These are phyloP conservation scores for Dynastes hyllus DNA, from an alignment of 2,888 invertebrate genomes.

Conservation along the genomic window DNA sequence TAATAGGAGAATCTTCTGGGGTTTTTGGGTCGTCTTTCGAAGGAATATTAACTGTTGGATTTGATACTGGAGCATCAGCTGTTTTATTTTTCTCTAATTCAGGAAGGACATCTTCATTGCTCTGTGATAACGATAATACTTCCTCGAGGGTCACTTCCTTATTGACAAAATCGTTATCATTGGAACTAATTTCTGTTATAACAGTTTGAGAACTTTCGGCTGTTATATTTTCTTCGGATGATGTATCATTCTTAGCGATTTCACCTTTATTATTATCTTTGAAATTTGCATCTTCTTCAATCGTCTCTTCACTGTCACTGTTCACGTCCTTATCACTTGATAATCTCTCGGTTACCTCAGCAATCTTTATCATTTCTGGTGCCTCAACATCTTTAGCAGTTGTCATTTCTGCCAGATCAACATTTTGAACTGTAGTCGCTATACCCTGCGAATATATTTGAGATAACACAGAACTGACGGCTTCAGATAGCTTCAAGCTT, in stretches of 20 bases:
- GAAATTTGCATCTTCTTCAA: slow-evolving; percentile 62
- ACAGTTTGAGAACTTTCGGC: slow-evolving; percentile 31
- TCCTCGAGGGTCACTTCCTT: neutral
- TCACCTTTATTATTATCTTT: too few relatives aligned
- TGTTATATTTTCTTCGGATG: slow-evolving; percentile 32
- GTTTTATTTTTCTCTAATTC: slow-evolving; percentile 24
- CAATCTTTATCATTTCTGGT: slow-evolving; percentile 4
- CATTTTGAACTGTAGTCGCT: slow-evolving; percentile 48
- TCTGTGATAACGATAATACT: neutral
- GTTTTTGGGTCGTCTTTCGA: too few relatives aligned
- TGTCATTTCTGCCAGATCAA: slow-evolving; percentile 39
- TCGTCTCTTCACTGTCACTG: slow-evolving; percentile 31
- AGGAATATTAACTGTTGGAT: too few relatives aligned
- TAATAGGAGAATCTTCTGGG: neutral
- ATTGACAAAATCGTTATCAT: neutral
- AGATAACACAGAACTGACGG: slow-evolving; percentile 63
- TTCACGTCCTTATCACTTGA: neutral
- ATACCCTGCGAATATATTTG: slow-evolving; percentile 58
- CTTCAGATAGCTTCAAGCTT: slow-evolving; percentile 56
- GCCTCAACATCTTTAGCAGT: neutral
- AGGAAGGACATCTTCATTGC: slow-evolving; percentile 13
- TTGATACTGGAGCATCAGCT: neutral
- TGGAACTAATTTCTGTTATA: slow-evolving; percentile 10
- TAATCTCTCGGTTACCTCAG: neutral
- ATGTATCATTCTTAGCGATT: slow-evolving; percentile 51